A percentile compares a stretch with the other conserved stretches of the same genome.
Evolutionary conservation across 2,888 invertebrate genomes (phyloP).

Genomic region (Caenorhabditis zanzibari): DNA sequence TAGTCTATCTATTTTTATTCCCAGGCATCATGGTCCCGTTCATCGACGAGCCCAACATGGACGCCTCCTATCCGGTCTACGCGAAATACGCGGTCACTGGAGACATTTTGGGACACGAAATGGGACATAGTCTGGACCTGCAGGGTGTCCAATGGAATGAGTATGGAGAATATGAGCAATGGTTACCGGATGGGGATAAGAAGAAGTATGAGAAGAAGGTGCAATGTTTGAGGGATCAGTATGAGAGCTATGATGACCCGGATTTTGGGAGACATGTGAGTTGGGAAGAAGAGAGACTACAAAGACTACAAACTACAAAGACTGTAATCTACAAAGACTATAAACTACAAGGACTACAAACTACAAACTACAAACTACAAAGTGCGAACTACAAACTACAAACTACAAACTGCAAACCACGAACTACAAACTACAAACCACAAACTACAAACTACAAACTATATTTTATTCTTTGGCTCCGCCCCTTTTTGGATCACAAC

Average conservation of each 20-base stretch:
- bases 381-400: too few species aligned
- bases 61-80: slow-evolving; percentile 5
- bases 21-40: slow-evolving; percentile 10
- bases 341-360: too few species aligned
- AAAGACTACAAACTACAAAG: too few species aligned
- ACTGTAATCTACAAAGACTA: too few species aligned
- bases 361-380: too few species aligned
- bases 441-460: too few species aligned
- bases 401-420: too few species aligned
- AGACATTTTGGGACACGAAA: slow-evolving; percentile 14
- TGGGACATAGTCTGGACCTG: slow-evolving; percentile 85
- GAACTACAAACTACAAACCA: too few species aligned
- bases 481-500: too few species aligned
- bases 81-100: slow-evolving; percentile 12
- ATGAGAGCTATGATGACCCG: slow-evolving; percentile 87
- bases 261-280: slow-evolving; percentile 74
- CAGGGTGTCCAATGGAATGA: slow-evolving; percentile 89
- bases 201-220: slow-evolving; percentile 91
- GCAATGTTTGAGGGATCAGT: slow-evolving; percentile 93
- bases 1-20: too few species aligned
- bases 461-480: too few species aligned
- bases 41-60: slow-evolving; percentile 10
- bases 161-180: slow-evolving; percentile 92
- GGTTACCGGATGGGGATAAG: slow-evolving; percentile 97
- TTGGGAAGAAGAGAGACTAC: neutral